Conservation (phyloP, 2,113 vertebrate genomes). For the Verasper variegatus region DNA sequence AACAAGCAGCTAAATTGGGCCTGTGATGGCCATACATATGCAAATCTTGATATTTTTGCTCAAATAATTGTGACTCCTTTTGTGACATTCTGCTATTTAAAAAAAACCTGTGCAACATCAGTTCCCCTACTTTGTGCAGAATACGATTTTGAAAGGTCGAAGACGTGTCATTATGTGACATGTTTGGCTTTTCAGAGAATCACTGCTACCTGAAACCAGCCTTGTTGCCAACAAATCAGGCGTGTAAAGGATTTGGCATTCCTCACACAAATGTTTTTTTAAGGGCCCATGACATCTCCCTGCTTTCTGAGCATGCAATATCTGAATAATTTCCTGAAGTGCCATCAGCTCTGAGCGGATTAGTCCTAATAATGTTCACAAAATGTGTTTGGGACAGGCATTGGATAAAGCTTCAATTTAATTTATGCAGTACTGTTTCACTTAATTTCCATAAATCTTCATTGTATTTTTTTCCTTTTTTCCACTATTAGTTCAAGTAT, state of each 20-base stretch:
- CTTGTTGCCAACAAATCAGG: constrained; percentile 4
- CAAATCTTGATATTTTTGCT: constrained; percentile 49
- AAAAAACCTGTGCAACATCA: constrained; percentile 1
- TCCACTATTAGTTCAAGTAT: constrained; percentile 7
- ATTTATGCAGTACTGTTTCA: constrained; percentile 33
- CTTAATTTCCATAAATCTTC: constrained; percentile 33
- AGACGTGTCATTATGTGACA: constrained; percentile 18
- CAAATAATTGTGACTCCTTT: constrained; percentile 10
- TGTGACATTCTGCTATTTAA: constrained; percentile 12
- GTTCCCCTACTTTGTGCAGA: not conserved
- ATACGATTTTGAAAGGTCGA: constrained; percentile 21
- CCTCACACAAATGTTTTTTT: constrained; percentile 11
- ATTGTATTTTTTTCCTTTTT: constrained; percentile 21
- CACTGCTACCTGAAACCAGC: constrained; percentile 3
- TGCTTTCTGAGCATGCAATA: not conserved
- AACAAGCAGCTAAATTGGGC: not conserved
- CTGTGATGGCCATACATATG: constrained; percentile 27
- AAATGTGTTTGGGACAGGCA: constrained; percentile 35
- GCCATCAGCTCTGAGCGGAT: constrained; percentile 36
- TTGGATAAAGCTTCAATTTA: constrained; percentile 9
- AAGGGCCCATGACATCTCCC: constrained; percentile 1
- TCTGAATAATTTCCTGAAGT: constrained; percentile 47
- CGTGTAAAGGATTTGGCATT: constrained; percentile 8
- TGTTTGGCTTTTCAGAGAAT: constrained; percentile 23
- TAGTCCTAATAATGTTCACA: constrained; percentile 26